Percentiles rank a stretch among this genome's conserved stretches.
Evolutionary conservation across 1,140 invertebrate genomes (phyloP).

Genomic region (Ceratina australensis): DNA sequence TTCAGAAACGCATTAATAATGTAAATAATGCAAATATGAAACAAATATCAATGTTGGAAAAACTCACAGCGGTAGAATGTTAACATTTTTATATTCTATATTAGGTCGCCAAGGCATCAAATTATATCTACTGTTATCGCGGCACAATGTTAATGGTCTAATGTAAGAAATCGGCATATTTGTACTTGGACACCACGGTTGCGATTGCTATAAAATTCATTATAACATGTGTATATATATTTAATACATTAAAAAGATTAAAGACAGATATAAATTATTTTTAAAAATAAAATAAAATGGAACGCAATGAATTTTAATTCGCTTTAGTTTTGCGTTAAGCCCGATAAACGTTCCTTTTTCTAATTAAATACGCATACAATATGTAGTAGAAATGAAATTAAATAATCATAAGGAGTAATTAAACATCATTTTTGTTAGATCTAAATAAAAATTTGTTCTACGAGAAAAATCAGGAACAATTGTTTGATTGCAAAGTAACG

Average conservation of each 20-base stretch:
- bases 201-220: conserved; percentile 80
- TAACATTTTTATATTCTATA: conserved; percentile 87
- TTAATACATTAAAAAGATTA: background rate
- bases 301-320: background rate
- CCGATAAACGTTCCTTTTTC: too few relatives aligned
- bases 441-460: too few relatives aligned
- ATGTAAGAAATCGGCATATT: conserved; percentile 69
- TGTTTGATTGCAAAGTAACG: too few relatives aligned
- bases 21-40: too few relatives aligned
- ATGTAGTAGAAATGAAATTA: too few relatives aligned
- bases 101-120: conserved; percentile 88
- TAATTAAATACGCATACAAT: too few relatives aligned
- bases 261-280: background rate
- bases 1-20: conserved; percentile 14
- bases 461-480: too few relatives aligned
- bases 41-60: too few relatives aligned
- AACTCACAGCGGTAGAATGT: conserved; percentile 86
- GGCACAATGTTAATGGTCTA: conserved; percentile 65
- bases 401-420: too few relatives aligned
- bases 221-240: conserved; percentile 32
- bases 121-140: conserved; percentile 61
- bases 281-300: background rate
- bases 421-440: too few relatives aligned
- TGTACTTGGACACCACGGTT: conserved; percentile 81
- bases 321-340: background rate